Evolutionary conservation across 2,888 invertebrate species (phyloP).

Genomic region (Microdon myrmicae): DNA sequence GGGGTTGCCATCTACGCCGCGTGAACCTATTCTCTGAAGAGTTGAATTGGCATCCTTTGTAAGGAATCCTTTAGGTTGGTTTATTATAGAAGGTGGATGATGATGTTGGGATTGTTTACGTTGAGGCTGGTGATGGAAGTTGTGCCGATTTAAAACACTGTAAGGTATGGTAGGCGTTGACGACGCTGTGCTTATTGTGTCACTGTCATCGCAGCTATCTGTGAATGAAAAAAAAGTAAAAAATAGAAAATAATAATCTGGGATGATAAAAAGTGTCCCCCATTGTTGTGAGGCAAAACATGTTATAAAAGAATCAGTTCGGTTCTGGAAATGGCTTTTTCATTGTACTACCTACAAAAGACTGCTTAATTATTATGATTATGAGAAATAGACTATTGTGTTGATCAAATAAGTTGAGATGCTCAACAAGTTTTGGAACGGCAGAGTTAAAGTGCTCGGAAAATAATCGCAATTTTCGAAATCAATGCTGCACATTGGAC

Average conservation of each 20-base stretch:
- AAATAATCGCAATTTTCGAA: no score
- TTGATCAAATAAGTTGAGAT: no score
- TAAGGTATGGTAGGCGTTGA: constrained; percentile 58
- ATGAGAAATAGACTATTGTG: no score
- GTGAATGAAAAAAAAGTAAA: constrained; percentile 47
- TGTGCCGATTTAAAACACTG: constrained; percentile 41
- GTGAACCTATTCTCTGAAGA: constrained; percentile 38
- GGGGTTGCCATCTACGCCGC: constrained; percentile 23
- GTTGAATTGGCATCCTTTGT: constrained; percentile 40
- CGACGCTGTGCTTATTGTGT: constrained; percentile 59
- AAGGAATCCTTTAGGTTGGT: constrained; percentile 32
- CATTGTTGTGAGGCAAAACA: no score
- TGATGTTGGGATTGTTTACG: constrained; percentile 19
- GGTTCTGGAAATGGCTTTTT: no score
- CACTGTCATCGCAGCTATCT: constrained; percentile 63
- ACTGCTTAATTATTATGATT: no score
- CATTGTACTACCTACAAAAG: no score
- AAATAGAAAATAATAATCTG: constrained; percentile 8
- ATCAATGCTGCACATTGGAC: no score
- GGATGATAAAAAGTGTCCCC: no score
- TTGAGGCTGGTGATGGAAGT: constrained; percentile 49
- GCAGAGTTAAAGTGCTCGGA: no score
- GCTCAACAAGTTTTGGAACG: no score
- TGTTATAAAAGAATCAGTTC: no score
- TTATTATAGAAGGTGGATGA: constrained; percentile 28